phyloP scores from a whole-genome alignment of 2,797 vertebrate species.

The Kryptolebias ocellatus region DNA sequence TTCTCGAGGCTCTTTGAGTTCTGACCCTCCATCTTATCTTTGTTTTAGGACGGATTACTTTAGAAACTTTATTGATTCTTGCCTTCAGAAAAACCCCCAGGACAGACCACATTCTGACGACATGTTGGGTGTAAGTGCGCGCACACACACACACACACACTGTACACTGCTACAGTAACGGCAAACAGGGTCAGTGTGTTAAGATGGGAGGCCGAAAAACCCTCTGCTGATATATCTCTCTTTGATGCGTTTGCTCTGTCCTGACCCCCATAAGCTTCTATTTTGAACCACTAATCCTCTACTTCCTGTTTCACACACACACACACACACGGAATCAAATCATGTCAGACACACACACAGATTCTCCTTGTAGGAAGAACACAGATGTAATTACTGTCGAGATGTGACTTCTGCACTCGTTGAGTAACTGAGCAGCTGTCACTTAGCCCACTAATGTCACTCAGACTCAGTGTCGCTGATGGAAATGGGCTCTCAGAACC shows the following conservation, averaged over 20 bases:
- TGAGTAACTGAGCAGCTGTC: constrained; percentile 69
- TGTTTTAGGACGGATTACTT: constrained; percentile 96
- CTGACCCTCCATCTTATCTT: constrained; percentile 39
- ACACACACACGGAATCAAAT: constrained; percentile 24
- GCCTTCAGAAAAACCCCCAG: constrained; percentile 99
- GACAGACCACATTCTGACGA: constrained; percentile 97
- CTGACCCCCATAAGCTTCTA: constrained; percentile 56
- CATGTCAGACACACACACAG: constrained; percentile 16
- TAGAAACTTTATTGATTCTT: constrained; percentile 98
- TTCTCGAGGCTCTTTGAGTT: background rate
- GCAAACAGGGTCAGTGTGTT: constrained; percentile 43
- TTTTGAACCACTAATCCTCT: constrained; percentile 68
- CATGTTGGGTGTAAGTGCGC: constrained; percentile 91
- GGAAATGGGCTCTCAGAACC: constrained; percentile 50
- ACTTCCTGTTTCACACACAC: constrained; percentile 36
- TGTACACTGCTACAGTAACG: background rate
- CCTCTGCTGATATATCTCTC: constrained; percentile 49
- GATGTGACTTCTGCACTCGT: constrained; percentile 47
- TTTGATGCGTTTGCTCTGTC: constrained; percentile 49
- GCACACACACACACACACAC: constrained; percentile 1
- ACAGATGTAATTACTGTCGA: constrained; percentile 57
- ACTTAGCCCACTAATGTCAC: constrained; percentile 59
- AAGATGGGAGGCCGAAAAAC: constrained; percentile 45
- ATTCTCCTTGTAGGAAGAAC: constrained; percentile 28
- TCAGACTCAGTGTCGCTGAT: constrained; percentile 59